phyloP scores from a whole-genome alignment of 2,888 invertebrate genomes.

The Hirtodrosophila cameraria region DNA sequence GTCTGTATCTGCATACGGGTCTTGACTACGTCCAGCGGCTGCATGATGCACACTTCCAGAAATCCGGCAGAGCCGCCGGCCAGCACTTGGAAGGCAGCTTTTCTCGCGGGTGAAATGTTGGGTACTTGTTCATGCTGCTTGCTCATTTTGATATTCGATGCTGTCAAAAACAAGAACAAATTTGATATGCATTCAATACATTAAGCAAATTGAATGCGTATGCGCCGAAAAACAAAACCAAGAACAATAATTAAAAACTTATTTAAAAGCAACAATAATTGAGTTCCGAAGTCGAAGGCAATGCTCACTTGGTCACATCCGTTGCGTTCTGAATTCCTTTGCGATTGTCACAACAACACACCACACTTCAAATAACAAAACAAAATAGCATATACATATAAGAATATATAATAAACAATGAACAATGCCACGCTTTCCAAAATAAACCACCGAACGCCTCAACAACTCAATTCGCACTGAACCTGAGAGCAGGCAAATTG shows the following conservation, averaged over 20 bases:
- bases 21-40: slow-evolving; percentile 96
- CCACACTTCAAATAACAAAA: background rate
- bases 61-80: slow-evolving; percentile 97
- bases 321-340: background rate
- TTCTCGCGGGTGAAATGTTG: slow-evolving; percentile 74
- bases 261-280: background rate
- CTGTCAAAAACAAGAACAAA: background rate
- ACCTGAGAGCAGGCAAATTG: slow-evolving; percentile 24
- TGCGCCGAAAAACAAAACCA: background rate
- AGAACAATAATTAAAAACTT: background rate
- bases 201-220: background rate
- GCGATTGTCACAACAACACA: background rate
- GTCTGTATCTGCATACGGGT: slow-evolving; percentile 93
- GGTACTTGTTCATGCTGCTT: background rate
- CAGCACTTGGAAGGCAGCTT: slow-evolving; percentile 80
- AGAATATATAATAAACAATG: slow-evolving; percentile 7
- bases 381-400: slow-evolving; percentile 1
- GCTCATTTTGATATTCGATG: slow-evolving; percentile 5
- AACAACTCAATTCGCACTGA: slow-evolving; percentile 66
- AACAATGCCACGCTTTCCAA: slow-evolving; percentile 17
- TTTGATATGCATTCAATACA: background rate
- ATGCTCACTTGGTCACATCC: slow-evolving; percentile 38
- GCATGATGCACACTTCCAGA: slow-evolving; percentile 97
- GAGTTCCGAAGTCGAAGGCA: background rate
- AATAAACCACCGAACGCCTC: slow-evolving; percentile 40